Evolutionary conservation across 1,140 invertebrate genomes (phyloP).

Genomic region (Drosophila persimilis): DNA sequence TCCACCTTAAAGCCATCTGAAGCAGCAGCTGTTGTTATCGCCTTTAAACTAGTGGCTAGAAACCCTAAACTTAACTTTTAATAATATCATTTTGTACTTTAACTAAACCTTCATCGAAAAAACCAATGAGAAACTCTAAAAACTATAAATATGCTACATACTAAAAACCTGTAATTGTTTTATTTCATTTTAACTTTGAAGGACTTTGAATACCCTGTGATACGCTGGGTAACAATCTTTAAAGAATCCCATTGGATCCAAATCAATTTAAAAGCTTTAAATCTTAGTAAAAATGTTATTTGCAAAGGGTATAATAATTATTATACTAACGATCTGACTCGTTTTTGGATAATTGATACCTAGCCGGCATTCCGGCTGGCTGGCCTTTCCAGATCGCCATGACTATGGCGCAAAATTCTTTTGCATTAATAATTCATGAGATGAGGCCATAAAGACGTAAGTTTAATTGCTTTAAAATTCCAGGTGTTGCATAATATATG

Average conservation of each 20-base stretch:
- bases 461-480: too few species aligned
- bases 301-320: conserved; percentile 11
- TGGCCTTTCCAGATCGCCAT: conserved; percentile 3
- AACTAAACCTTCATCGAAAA: conserved; percentile 43
- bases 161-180: conserved; percentile 23
- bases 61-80: conserved; percentile 31
- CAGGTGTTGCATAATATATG: too few species aligned
- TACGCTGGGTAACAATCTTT: too few species aligned
- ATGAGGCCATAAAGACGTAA: conserved; percentile 7
- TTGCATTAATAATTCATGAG: conserved; percentile 55
- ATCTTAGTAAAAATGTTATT: not conserved
- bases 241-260: too few species aligned
- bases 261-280: too few species aligned
- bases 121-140: conserved; percentile 40
- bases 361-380: conserved; percentile 14
- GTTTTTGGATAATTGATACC: conserved; percentile 19
- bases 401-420: conserved; percentile 15
- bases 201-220: too few species aligned
- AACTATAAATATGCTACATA: conserved; percentile 65
- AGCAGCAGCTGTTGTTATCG: conserved; percentile 29
- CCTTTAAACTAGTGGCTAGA: conserved; percentile 34
- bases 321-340: conserved; percentile 2
- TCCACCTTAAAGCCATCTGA: conserved; percentile 28
- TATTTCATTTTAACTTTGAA: not conserved
- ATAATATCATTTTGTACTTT: conserved; percentile 61